Percentiles rank a stretch among this genome's conserved stretches.
These are phyloP conservation scores for Drosophila pectinifera DNA, from an alignment of 1,140 invertebrate species.

Conservation along the genomic window DNA sequence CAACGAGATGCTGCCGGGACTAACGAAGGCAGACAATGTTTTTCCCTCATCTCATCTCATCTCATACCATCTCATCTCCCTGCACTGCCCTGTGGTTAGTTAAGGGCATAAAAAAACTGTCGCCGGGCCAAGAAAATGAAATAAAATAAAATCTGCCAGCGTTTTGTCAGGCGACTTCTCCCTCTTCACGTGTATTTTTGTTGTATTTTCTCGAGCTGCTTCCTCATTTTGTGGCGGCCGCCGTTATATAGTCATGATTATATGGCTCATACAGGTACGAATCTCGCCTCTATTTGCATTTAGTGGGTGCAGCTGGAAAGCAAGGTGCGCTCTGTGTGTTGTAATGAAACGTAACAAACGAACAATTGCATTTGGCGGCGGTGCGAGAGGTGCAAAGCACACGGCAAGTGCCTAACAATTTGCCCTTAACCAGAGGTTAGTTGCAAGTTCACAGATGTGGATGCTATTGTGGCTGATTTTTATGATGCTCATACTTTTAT, in stretches of 20 bases:
- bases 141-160: slow-evolving; percentile 73
- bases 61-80: slow-evolving; percentile 23
- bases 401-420: slow-evolving; percentile 22
- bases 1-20: slow-evolving; percentile 35
- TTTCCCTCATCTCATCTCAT: slow-evolving; percentile 41
- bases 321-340: slow-evolving; percentile 53
- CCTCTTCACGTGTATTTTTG: slow-evolving; percentile 36
- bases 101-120: slow-evolving; percentile 65
- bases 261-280: slow-evolving; percentile 34
- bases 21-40: slow-evolving; percentile 73
- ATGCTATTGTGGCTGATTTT: not conserved
- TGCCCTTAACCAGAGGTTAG: slow-evolving; percentile 37
- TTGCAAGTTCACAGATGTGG: slow-evolving; percentile 15
- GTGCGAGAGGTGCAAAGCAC: slow-evolving; percentile 35
- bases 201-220: slow-evolving; percentile 13
- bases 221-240: slow-evolving; percentile 49
- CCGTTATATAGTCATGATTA: slow-evolving; percentile 59
- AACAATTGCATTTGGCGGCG: slow-evolving; percentile 46
- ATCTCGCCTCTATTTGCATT: slow-evolving; percentile 55
- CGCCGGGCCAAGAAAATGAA: slow-evolving; percentile 51
- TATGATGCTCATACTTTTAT: not conserved
- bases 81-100: slow-evolving; percentile 48
- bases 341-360: slow-evolving; percentile 38
- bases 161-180: slow-evolving; percentile 72
- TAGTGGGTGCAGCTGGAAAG: slow-evolving; percentile 57